Conservation (phyloP, 2,888 invertebrate species). For the Lasioglossum malachurum region DNA sequence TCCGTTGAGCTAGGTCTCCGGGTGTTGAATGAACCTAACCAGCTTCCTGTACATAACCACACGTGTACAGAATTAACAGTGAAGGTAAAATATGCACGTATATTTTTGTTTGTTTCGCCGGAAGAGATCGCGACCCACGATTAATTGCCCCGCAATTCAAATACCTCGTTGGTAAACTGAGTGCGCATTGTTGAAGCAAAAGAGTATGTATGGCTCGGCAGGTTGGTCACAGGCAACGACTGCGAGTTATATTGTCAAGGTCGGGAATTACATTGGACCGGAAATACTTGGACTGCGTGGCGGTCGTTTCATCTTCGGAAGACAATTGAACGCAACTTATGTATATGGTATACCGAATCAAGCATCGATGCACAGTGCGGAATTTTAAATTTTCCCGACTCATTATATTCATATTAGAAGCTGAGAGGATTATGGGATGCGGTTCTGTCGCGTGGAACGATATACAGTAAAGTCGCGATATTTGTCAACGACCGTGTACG, state of each 20-base stretch:
- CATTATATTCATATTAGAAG: slow-evolving; percentile 40
- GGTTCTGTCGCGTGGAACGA: slow-evolving; percentile 6
- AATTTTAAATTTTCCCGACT: slow-evolving; percentile 31
- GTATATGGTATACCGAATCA: slow-evolving; percentile 18
- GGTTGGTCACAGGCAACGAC: slow-evolving; percentile 35
- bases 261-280: slow-evolving; percentile 61
- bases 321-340: slow-evolving; percentile 56
- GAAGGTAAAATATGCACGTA: background rate
- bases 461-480: too few species aligned
- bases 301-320: slow-evolving; percentile 46
- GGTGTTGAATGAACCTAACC: background rate
- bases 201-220: slow-evolving; percentile 8
- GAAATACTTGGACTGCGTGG: slow-evolving; percentile 67
- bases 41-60: background rate
- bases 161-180: slow-evolving; percentile 5
- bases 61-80: background rate
- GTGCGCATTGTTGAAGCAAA: background rate
- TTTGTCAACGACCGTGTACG: too few species aligned
- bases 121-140: background rate
- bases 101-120: background rate
- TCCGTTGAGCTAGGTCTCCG: background rate
- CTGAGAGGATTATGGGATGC: background rate
- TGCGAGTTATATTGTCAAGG: slow-evolving; percentile 60
- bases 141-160: slow-evolving; percentile 2
- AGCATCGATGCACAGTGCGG: slow-evolving; percentile 20